Evolutionary conservation across 2,888 invertebrate species (phyloP), one percentile per base, ranked within the genome.

Genomic region (Spialia ferax): DNA sequence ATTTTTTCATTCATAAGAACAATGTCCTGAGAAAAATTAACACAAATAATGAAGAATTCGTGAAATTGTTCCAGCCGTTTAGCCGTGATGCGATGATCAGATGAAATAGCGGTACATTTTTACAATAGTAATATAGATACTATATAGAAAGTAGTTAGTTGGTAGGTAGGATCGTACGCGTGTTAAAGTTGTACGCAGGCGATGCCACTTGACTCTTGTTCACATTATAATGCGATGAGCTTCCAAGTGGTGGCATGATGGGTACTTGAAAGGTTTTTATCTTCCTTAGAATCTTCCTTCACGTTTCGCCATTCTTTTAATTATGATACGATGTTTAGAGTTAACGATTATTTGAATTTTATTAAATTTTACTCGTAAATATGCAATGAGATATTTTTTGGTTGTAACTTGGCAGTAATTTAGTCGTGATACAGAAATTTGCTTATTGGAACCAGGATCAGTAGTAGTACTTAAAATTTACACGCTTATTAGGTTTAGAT

Each of bases 171-270:
- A 26, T 26, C 32, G 15, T 54, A 63, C 26, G 55, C 29, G 73
- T 71, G 74, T 71, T 75, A 71, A 61, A 22, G 22, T 74, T 63
- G 69, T 65, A 72, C 62, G 54, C 57, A 71, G 22, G 74, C 69
- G 69, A 66, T 56, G 70, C 77, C 77, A 78, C 78, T 80, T 78
- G 66, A 71, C 48, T 48, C 48, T 20, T 8, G 48, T 48, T 48
- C 48, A 48, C 18, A 18, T 42, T 45, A 62, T 54, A 42, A 63
- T n/a, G 42, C 38, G 62, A 52, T 54, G 35, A 62, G 62, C 55
- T 55, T 18, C 55, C 38, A 38, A 38, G 38, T 38, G 38, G 38
- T 5, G 8, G 13, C 38, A 38, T n/a, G 38, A 38, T 38, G 38
- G 5, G 38, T 13, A n/a, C 42, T 42, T 42, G 42, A 42, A n/a